Evolutionary conservation across 2,888 invertebrate genomes (phyloP).

Genomic region (Acrobasis consociella): DNA sequence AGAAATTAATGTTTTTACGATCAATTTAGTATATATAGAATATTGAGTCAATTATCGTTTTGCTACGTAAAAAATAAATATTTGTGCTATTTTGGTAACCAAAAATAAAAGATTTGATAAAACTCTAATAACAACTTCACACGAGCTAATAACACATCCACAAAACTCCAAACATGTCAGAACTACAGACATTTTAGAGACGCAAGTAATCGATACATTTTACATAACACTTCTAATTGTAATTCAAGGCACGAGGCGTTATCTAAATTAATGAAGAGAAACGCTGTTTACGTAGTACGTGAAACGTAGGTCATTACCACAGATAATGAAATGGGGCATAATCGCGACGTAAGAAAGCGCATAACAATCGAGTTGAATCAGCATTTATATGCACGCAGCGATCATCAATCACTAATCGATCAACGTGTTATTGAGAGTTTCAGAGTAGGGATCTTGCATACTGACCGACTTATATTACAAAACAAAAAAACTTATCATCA

Average conservation of each 20-base stretch:
- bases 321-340: constrained; percentile 40
- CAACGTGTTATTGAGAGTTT: constrained; percentile 23
- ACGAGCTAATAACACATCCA: too few species aligned
- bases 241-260: constrained; percentile 4
- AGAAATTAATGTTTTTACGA: neutral
- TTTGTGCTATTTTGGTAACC: too few species aligned
- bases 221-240: neutral
- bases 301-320: constrained; percentile 24
- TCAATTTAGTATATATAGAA: too few species aligned
- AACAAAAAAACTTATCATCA: too few species aligned
- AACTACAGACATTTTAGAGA: too few species aligned
- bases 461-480: too few species aligned
- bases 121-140: too few species aligned
- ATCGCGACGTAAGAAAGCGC: constrained; percentile 61
- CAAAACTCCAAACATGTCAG: too few species aligned
- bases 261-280: constrained; percentile 19
- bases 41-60: too few species aligned
- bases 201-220: neutral
- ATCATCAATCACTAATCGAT: constrained; percentile 37
- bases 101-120: too few species aligned
- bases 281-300: constrained; percentile 16
- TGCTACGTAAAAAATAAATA: too few species aligned
- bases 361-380: constrained; percentile 37
- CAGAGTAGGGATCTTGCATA: neutral
- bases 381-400: constrained; percentile 38